These are phyloP conservation scores for Micronisus gabar DNA, from an alignment of 2,113 vertebrate species.

Conservation along the genomic window DNA sequence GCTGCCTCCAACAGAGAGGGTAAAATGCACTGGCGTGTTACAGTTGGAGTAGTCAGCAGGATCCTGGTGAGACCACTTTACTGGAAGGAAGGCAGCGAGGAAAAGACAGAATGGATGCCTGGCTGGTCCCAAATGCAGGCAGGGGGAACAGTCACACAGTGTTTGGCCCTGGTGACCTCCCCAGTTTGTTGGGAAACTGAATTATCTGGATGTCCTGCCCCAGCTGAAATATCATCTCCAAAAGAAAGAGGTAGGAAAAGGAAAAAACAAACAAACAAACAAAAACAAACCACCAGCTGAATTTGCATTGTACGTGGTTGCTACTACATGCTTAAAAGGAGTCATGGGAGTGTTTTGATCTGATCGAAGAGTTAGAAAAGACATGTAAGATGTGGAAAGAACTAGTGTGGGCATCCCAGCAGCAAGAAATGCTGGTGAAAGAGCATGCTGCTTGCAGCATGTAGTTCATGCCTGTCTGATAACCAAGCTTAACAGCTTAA, in stretches of 20 bases:
- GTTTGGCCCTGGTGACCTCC: background rate
- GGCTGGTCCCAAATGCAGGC: background rate
- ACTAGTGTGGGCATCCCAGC: background rate
- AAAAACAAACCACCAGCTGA: background rate
- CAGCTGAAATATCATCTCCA: background rate
- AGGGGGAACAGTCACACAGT: background rate
- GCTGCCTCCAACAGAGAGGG: background rate
- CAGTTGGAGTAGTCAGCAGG: background rate
- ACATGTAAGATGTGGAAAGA: background rate
- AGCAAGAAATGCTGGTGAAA: background rate
- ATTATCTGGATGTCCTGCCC: background rate
- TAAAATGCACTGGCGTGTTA: background rate
- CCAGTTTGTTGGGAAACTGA: background rate
- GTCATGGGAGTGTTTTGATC: background rate
- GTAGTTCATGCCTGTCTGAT: background rate
- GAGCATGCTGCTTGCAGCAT: background rate
- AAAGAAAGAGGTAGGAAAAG: background rate
- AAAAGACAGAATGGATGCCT: background rate
- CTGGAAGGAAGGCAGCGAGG: fast-evolving
- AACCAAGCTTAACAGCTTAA: background rate
- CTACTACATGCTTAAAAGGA: background rate
- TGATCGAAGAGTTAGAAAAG: background rate
- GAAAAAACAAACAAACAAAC: too few species aligned
- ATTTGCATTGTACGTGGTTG: background rate
- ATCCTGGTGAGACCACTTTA: background rate